A percentile compares a stretch with the other conserved stretches of the same genome.
These are phyloP conservation scores for Hiodon alosoides DNA, from an alignment of 2,113 vertebrate genomes.

Conservation along the genomic window DNA sequence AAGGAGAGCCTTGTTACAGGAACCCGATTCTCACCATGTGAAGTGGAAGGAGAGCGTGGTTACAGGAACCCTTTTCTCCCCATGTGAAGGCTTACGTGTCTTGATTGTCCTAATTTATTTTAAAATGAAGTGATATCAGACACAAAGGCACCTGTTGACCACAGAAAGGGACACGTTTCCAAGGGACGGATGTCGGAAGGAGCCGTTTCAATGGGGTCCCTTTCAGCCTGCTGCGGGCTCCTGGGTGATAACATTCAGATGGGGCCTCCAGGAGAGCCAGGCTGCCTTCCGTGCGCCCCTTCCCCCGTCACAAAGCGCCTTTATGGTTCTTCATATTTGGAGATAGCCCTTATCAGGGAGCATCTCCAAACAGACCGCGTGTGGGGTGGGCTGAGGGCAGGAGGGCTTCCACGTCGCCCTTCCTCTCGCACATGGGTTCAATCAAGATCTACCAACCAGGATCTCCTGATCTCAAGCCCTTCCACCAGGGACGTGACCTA, in stretches of 20 bases:
- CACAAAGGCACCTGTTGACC: too few species aligned
- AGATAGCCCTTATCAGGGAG: too few species aligned
- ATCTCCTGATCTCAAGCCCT: not conserved
- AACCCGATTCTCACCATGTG: too few species aligned
- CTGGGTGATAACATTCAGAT: conserved; percentile 44
- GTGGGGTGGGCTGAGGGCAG: conserved; percentile 23
- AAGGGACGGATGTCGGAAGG: conserved; percentile 45
- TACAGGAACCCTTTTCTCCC: too few species aligned
- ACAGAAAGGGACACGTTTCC: not conserved
- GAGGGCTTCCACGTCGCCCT: not conserved
- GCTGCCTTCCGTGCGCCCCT: conserved; percentile 13
- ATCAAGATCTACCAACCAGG: not conserved
- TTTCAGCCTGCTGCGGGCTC: conserved; percentile 28
- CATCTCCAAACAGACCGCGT: conserved; percentile 44
- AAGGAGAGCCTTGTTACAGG: too few species aligned
- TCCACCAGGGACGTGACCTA: too few species aligned
- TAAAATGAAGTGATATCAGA: too few species aligned
- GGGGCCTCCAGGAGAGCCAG: conserved; percentile 30
- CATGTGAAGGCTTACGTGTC: too few species aligned
- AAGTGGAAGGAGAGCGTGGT: too few species aligned
- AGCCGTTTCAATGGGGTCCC: conserved; percentile 32
- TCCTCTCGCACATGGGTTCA: not conserved
- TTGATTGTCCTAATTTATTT: too few species aligned
- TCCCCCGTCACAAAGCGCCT: conserved; percentile 36
- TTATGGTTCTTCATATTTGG: conserved; percentile 42